These are phyloP conservation scores for Phoeniculus purpureus DNA, from an alignment of 2,797 vertebrate genomes.

Conservation along the genomic window DNA sequence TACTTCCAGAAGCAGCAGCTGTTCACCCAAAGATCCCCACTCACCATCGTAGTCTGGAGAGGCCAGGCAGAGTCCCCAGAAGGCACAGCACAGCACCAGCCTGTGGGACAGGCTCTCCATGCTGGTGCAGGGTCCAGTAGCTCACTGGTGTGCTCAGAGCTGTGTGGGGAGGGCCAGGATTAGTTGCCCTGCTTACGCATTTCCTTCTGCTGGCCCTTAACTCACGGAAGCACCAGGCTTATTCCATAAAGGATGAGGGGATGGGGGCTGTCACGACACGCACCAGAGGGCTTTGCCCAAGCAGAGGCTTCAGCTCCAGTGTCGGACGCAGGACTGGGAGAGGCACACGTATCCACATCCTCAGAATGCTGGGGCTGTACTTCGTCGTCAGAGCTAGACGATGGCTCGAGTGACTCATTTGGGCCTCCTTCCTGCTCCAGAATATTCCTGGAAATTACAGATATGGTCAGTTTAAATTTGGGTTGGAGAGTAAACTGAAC, in stretches of 20 bases:
- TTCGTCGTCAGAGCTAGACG: background rate
- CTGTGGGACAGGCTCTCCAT: background rate
- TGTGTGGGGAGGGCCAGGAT: background rate
- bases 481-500: background rate
- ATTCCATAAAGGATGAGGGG: background rate
- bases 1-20: background rate
- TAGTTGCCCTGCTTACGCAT: background rate
- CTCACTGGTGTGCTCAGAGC: background rate
- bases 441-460: constrained; percentile 19
- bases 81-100: constrained; percentile 10
- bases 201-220: constrained; percentile 44
- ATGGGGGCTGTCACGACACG: background rate
- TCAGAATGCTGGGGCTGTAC: rapidly evolving
- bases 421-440: background rate
- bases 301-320: background rate
- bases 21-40: background rate
- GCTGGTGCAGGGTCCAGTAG: rapidly evolving
- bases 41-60: constrained; percentile 65
- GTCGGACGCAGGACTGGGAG: background rate
- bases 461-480: background rate
- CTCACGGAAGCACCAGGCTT: constrained; percentile 16
- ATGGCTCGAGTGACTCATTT: background rate
- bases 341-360: rapidly evolving
- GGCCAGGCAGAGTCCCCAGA: constrained; percentile 30
- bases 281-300: rapidly evolving